Evolutionary conservation across 2,888 invertebrate genomes (phyloP).

Genomic region (Chouioia cunea): DNA sequence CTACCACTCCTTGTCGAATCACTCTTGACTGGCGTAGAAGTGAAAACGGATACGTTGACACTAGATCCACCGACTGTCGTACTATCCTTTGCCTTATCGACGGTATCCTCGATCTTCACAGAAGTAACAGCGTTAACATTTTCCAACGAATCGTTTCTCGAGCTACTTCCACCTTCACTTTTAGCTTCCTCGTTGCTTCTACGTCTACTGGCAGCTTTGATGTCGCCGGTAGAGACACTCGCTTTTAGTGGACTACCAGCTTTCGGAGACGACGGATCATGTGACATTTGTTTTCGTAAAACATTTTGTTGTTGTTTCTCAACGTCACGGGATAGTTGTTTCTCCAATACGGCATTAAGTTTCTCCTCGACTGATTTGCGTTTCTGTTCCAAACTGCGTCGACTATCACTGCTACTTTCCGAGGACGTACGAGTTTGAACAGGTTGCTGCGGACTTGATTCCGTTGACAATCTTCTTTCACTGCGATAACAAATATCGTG

Average conservation of each 20-base stretch:
- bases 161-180: conserved; percentile 60
- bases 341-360: conserved; percentile 64
- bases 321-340: conserved; percentile 59
- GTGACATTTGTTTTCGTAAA: conserved; percentile 46
- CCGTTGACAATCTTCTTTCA: conserved; percentile 37
- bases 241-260: conserved; percentile 55
- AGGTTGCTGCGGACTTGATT: conserved; percentile 36
- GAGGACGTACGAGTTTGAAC: conserved; percentile 20
- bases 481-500: conserved; percentile 5
- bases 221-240: conserved; percentile 59
- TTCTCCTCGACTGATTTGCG: conserved; percentile 65
- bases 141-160: conserved; percentile 62
- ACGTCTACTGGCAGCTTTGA: conserved; percentile 51
- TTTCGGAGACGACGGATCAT: conserved; percentile 7
- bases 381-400: conserved; percentile 62
- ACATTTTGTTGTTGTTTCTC: conserved; percentile 38
- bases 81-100: conserved; percentile 54
- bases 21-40: conserved; percentile 63
- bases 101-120: conserved; percentile 49
- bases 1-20: conserved; percentile 58
- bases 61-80: conserved; percentile 54
- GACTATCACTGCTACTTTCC: conserved; percentile 38
- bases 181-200: conserved; percentile 14
- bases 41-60: conserved; percentile 65
- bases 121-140: conserved; percentile 49